phyloP scores from a whole-genome alignment of 2,113 vertebrate species.

The Panthera leo region DNA sequence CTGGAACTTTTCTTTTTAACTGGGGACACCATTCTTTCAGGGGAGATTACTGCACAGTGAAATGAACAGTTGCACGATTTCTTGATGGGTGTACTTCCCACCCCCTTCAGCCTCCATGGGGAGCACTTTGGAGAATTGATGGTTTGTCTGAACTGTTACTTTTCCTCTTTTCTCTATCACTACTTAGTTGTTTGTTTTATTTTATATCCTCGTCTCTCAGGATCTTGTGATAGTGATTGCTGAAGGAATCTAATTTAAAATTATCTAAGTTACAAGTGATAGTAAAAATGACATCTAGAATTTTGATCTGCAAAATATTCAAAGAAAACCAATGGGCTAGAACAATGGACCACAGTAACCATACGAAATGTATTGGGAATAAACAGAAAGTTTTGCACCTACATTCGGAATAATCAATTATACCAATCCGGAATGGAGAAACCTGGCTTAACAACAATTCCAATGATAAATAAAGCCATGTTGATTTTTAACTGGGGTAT shows the following conservation, averaged over 20 bases:
- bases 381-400: not conserved
- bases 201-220: not conserved
- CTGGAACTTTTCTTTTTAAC: not conserved
- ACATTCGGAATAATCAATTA: not conserved
- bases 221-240: not conserved
- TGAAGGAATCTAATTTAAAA: not conserved
- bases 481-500: not conserved
- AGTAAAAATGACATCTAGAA: not conserved
- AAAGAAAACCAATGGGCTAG: not conserved
- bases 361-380: not conserved
- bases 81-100: not conserved
- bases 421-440: not conserved
- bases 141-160: not conserved
- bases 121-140: not conserved
- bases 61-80: not conserved
- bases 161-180: not conserved
- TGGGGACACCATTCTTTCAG: not conserved
- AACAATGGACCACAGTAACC: not conserved
- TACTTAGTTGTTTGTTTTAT: not conserved
- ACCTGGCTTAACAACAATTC: not conserved
- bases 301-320: not conserved
- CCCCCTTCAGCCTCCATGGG: too few species aligned
- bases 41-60: not conserved
- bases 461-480: not conserved
- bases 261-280: not conserved